Base-by-base conservation (phyloP, 2,888 invertebrate species). In the Thecocarcelia acutangulata region DNA sequence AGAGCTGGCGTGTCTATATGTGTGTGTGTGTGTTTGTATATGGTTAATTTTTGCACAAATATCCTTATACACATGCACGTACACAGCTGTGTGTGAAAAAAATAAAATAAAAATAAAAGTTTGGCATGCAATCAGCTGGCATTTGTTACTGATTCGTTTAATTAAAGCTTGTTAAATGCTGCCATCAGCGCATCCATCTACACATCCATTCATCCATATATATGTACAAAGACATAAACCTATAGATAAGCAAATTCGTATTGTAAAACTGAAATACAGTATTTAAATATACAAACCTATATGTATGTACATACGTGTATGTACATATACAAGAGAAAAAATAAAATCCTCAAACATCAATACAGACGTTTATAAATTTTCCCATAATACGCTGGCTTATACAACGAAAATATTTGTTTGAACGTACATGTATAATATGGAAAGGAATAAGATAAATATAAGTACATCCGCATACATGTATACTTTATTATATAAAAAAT, bases 81-180 rank as follows among this genome's bases (percentile, higher is more conserved):
- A 21, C 28, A 13, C 0, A 24, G 1, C 11, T 28, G 24, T 40
- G 5, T n/a, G 33, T 46, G 21, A 42, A 11, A 17, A 11, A 44
- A 33, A 19, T 52, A 17, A 72, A 17, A 40, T 24, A 46, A 63
- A 50, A 33, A 73, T 77, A 74, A 82, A 74, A 64, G 69, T 48
- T 75, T 82, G 78, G 74, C 78, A 74, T 64, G 63, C 82, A 82
- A 78, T 82, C 82, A 82, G 72, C 70, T 72, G 82, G 74, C 70
- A 78, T 78, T 78, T 74, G 70, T 75, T 66, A 78, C 64, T 72
- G 74, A 82, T 78, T 82, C 82, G 74, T 82, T 82, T 82, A 82
- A 82, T 82, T 82, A 82, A 82, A 75, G 78, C 69, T 56, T 75
- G 74, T 75, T 75, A 78, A 82, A 82, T 69, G 68, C 59, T 33